A percentile compares a stretch with the other conserved stretches of the same genome.
Conservation (phyloP, 2,113 vertebrate species). For the Cyrtonyx montezumae region DNA sequence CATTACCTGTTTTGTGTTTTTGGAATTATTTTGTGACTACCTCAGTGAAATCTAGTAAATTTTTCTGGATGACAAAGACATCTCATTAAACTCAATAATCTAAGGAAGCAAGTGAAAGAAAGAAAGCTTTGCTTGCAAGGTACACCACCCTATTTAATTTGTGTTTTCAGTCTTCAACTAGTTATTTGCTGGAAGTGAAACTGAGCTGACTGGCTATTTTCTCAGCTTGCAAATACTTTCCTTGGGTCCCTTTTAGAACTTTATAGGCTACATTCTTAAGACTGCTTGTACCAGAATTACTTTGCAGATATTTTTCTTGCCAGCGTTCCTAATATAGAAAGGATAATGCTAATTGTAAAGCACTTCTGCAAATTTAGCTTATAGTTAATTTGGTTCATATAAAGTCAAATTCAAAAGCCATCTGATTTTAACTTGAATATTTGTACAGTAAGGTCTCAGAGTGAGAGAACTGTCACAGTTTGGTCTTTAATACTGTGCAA, state of each 20-base stretch:
- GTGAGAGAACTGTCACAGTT: neutral
- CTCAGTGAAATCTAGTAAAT: neutral
- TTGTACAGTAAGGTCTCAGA: neutral
- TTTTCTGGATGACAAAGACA: conserved; percentile 5
- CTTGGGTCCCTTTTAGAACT: neutral
- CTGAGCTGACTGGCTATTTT: neutral
- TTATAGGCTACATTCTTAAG: neutral
- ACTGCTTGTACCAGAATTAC: neutral
- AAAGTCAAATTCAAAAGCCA: neutral
- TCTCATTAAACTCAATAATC: neutral
- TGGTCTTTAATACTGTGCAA: neutral
- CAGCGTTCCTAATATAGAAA: neutral
- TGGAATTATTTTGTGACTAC: conserved; percentile 6
- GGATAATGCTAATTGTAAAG: neutral
- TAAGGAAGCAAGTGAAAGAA: neutral
- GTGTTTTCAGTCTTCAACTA: neutral
- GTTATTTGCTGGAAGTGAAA: neutral
- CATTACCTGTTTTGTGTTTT: neutral
- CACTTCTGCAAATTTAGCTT: neutral
- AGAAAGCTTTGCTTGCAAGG: neutral
- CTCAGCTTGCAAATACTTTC: neutral
- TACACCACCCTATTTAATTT: neutral
- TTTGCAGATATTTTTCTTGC: neutral
- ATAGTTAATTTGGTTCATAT: neutral
- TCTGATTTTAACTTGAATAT: neutral